These are phyloP conservation scores for Saguinus midas DNA, from an alignment of 2,113 vertebrate species.

Conservation along the genomic window DNA sequence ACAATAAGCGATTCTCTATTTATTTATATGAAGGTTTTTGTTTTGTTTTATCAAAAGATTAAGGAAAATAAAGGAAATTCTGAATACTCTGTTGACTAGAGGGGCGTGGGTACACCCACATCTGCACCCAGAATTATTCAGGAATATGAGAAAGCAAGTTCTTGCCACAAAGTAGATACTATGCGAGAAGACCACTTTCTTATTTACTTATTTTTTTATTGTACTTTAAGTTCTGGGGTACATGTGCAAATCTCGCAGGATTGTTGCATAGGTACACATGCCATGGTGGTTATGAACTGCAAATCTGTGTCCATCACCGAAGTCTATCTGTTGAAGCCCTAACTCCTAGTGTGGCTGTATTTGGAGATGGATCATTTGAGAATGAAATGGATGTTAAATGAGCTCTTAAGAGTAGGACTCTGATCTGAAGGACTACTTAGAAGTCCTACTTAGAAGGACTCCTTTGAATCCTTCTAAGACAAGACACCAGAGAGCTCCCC, in stretches of 20 bases:
- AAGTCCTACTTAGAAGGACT: no score
- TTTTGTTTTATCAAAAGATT: no score
- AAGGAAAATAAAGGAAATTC: not conserved
- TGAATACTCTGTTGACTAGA: not conserved
- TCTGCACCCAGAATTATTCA: no score
- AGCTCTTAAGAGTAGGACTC: no score
- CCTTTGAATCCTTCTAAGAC: not conserved
- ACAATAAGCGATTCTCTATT: not conserved
- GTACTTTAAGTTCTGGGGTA: no score
- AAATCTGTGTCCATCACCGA: not conserved
- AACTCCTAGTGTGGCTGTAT: fast-evolving
- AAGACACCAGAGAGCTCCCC: not conserved
- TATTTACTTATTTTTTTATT: no score
- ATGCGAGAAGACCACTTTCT: not conserved
- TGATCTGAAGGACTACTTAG: no score
- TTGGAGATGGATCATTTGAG: not conserved
- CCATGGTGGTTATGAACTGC: not conserved
- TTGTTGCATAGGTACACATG: no score
- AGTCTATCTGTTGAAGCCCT: not conserved
- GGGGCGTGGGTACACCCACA: no score
- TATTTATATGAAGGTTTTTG: no score
- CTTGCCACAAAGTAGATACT: not conserved
- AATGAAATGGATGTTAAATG: not conserved
- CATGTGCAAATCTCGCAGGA: no score
- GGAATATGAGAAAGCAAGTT: not conserved